Evolutionary conservation across 2,113 vertebrate species (phyloP).

Genomic region (Carassius auratus): DNA sequence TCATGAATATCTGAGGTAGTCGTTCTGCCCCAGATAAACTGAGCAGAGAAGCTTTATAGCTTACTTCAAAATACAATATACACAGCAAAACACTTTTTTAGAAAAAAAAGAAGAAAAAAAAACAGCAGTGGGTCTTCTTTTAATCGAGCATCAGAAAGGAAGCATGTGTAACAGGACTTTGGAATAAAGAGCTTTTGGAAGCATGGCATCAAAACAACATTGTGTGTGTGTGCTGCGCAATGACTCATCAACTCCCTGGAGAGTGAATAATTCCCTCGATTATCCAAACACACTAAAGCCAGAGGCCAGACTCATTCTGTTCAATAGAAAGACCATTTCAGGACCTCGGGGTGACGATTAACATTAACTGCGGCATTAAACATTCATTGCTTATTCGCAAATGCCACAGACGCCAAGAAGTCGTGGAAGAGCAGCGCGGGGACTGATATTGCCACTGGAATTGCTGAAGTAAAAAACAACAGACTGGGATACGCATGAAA

Average conservation of each 20-base stretch:
- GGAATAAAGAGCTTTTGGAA: neutral
- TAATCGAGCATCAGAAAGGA: neutral
- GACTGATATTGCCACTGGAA: slow-evolving; percentile 4
- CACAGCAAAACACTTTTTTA: neutral
- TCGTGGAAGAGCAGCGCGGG: neutral
- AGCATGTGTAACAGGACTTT: neutral
- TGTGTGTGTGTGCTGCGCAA: neutral
- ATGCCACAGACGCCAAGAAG: slow-evolving; percentile 31
- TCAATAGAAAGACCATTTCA: slow-evolving; percentile 29
- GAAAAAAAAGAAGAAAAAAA: neutral
- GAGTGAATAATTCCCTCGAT: slow-evolving; percentile 39
- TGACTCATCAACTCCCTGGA: slow-evolving; percentile 31
- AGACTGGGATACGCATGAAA: neutral
- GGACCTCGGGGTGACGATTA: slow-evolving; percentile 43
- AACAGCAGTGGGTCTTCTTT: slow-evolving; percentile 12
- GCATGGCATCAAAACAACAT: neutral
- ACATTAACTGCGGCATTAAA: slow-evolving; percentile 49
- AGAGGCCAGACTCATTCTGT: slow-evolving; percentile 34
- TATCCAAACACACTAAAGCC: slow-evolving; percentile 37
- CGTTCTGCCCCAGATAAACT: neutral
- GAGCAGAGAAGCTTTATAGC: neutral
- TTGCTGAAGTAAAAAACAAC: neutral
- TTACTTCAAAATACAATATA: slow-evolving; percentile 4
- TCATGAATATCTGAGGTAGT: slow-evolving; percentile 39
- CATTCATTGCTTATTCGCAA: slow-evolving; percentile 48